Evolutionary conservation across 2,797 vertebrate genomes (phyloP), one percentile per base, ranked within the genome.

Genomic region (Platyrinchus mystaceus): DNA sequence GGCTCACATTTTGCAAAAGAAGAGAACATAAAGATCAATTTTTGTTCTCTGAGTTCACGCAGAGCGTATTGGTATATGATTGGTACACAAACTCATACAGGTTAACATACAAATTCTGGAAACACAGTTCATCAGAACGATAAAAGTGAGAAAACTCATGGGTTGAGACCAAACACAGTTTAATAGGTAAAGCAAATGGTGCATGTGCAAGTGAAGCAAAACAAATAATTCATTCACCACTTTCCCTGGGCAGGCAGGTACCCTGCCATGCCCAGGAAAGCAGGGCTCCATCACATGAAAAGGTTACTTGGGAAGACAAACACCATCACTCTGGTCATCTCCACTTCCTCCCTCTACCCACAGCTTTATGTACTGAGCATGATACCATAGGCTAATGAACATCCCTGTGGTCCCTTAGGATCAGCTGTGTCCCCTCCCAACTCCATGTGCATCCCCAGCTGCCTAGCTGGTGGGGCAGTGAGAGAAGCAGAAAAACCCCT

Each of bases 301-400:
- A 2, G 0, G 26, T 56, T 8, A 46, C 20, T 63, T n/a, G 16
- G 10, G 22, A 79, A 74, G 28, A 60, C 4, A 73, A 68, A 34
- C 0, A 0, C 3, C 6, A 7, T 60, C 0, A 62, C 14, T 55
- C 32, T 1, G 2, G 68, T 36, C 0, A 1, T n/a, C 12, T 3
- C 4, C 9, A 5, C 15, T 52, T 67, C 20, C 8, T 34, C 8
- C 14, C 41, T 22, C 12, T 49, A 23, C 13, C 13, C 15, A 1
- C 7, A n/a, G 32, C 2, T 76, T 43, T 28, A 10, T 18, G 9
- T 10, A 14, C 9, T 32, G 14, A 52, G 7, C 12, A 28, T 3
- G 9, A 24, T 0, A 0, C 19, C 26, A 11, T 15, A 13, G 10
- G 3, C 7, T 19, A 5, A 10, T 20, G 22, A 39, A 43, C 55